Percentiles rank a stretch among this genome's conserved stretches.
These are phyloP conservation scores for Abramis brama DNA, from an alignment of 2,113 vertebrate genomes.

Conservation along the genomic window DNA sequence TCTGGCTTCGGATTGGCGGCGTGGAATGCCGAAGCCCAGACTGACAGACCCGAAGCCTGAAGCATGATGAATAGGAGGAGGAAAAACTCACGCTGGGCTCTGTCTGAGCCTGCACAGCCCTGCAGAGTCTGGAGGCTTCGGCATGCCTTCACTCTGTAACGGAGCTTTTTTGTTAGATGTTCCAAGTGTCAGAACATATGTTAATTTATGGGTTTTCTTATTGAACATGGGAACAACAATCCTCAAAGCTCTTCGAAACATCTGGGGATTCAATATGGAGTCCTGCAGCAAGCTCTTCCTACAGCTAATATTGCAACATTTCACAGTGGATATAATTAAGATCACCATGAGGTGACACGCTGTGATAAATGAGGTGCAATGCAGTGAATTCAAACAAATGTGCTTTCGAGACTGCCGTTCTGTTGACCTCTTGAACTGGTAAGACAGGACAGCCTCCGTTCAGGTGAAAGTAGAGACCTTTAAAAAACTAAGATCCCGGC, in stretches of 20 bases:
- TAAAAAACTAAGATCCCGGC: constrained; percentile 57
- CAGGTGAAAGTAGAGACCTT: constrained; percentile 59
- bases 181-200: constrained; percentile 39
- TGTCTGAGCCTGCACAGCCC: constrained; percentile 69
- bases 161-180: constrained; percentile 44
- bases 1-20: constrained; percentile 10
- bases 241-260: neutral
- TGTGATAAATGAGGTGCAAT: constrained; percentile 52
- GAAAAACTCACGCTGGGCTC: constrained; percentile 52
- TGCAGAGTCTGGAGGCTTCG: constrained; percentile 20
- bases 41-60: constrained; percentile 64
- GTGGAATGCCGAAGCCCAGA: constrained; percentile 41
- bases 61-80: constrained; percentile 67
- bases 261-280: neutral
- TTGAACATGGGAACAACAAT: constrained; percentile 34
- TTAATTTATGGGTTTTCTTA: constrained; percentile 50
- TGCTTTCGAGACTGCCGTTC: constrained; percentile 49
- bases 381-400: constrained; percentile 56
- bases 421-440: constrained; percentile 49
- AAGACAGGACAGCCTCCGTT: constrained; percentile 42
- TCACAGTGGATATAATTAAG: constrained; percentile 34
- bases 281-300: constrained; percentile 3
- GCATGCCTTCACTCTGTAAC: constrained; percentile 36
- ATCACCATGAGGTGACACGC: constrained; percentile 7
- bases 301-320: constrained; percentile 24